These are phyloP conservation scores for Camponotus vicinus DNA, from an alignment of 1,140 invertebrate genomes.

Conservation along the genomic window DNA sequence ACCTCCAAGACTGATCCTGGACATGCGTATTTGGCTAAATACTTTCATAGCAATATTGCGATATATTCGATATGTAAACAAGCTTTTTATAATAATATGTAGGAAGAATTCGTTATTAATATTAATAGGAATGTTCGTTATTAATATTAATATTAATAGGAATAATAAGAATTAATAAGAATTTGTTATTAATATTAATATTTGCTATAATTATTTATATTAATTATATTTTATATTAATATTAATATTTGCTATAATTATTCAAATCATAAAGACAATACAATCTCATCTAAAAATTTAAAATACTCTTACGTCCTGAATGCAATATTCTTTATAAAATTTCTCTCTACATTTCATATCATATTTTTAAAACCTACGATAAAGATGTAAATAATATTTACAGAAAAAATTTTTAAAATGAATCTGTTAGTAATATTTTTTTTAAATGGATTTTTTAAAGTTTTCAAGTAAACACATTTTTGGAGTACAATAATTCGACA, in stretches of 20 bases:
- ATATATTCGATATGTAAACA: not conserved
- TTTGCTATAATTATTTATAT: no score
- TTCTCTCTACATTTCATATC: not conserved
- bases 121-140: not conserved
- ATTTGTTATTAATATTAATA: not conserved
- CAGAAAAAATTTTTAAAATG: not conserved
- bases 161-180: no score
- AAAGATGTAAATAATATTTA: not conserved
- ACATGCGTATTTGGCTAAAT: not conserved
- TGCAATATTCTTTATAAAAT: not conserved
- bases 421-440: not conserved
- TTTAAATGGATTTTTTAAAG: not conserved
- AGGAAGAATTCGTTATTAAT: not conserved
- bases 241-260: not conserved
- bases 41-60: constrained; percentile 29
- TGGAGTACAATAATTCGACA: not conserved
- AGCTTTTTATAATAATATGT: constrained; percentile 15
- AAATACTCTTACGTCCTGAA: not conserved
- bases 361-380: not conserved
- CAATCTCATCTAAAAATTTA: not conserved
- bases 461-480: not conserved
- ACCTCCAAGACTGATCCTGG: constrained; percentile 11
- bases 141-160: no score
- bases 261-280: not conserved
- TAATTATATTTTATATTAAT: no score